phyloP scores from a whole-genome alignment of 92 coral and sea anemone genomes.

The Nematostella vectensis region DNA sequence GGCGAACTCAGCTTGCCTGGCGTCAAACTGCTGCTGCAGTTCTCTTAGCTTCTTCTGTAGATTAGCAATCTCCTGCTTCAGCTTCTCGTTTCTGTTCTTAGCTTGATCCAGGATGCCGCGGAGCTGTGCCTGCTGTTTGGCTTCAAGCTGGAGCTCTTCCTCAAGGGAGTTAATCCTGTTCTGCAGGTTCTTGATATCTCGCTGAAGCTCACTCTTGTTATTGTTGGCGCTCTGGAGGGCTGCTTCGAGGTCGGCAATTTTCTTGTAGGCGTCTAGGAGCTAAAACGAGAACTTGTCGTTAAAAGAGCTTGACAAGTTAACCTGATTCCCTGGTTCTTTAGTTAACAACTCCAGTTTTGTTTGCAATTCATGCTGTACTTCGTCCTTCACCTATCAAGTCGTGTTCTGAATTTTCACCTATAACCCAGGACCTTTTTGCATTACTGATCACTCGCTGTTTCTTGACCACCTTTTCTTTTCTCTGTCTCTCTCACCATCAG shows the following conservation, averaged over 20 bases:
- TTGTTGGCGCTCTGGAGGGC: constrained; percentile 75
- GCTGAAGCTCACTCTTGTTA: constrained; percentile 76
- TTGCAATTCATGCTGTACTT: too few relatives aligned
- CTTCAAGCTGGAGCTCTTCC: constrained; percentile 90
- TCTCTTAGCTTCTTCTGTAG: constrained; percentile 93
- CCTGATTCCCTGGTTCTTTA: too few relatives aligned
- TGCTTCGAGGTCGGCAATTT: constrained; percentile 86
- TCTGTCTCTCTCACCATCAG: too few relatives aligned
- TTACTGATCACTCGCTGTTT: too few relatives aligned
- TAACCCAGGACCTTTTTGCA: too few relatives aligned
- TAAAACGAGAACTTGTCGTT: too few relatives aligned
- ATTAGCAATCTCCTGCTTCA: constrained; percentile 78
- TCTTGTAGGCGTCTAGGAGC: constrained; percentile 78
- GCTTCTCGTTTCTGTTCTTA: constrained; percentile 76
- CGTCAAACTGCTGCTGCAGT: constrained; percentile 77
- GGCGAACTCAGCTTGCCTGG: constrained; percentile 67
- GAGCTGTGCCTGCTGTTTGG: constrained; percentile 92
- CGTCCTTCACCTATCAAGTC: too few relatives aligned
- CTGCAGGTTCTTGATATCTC: constrained; percentile 74
- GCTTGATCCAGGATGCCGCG: constrained; percentile 80
- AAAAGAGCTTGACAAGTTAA: too few relatives aligned
- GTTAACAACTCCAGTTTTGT: too few relatives aligned
- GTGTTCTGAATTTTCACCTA: too few relatives aligned
- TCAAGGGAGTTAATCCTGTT: constrained; percentile 78
- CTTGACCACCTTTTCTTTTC: too few relatives aligned